Evolutionary conservation across 1,140 invertebrate genomes (phyloP), one percentile per base, ranked within the genome.

Genomic region (Macrobrachium rosenbergii): DNA sequence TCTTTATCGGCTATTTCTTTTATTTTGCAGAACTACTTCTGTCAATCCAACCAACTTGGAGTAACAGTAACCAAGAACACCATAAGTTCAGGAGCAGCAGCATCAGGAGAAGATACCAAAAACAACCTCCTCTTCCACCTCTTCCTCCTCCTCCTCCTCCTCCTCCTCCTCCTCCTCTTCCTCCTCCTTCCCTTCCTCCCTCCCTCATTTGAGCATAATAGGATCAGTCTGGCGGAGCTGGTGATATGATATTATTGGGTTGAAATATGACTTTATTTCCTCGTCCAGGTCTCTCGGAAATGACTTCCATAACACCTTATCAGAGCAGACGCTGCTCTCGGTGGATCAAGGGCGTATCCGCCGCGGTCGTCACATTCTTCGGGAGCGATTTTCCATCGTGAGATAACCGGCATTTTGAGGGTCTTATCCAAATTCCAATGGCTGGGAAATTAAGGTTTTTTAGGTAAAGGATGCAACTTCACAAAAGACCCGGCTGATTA

Each of bases 241-340:
- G 84, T 81, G 84, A 87, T 87, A 87, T 87, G 84, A 87, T 87
- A 80, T 87, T 87, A 87, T 87, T 87, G 84, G 84, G 67, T 87
- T 87, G 84, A 87, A 87, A 87, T 87, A 87, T 87, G 84, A 87
- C 84, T 87, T 87, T 87, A 87, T 87, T 87, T 87, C 84, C 84
- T 87, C 78, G 84, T 80, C 63, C 84, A 82, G 84, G 84, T 87
- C 84, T 87, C 84, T 87, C 84, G 84, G 84, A 87, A 87, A 87
- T 87, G 84, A 87, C 78, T 87, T 87, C 84, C 84, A 87, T 87
- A 87, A 87, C 84, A 87, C 84, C 84, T 87, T 87, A 87, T 87
- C 84, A 87, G 84, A 76, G 21, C 78, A 67, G 78, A 82, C 78
- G 84, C 81, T 87, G 64, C 64, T 52, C 58, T 59, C 78, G 58